Percentiles rank a stretch among this genome's conserved stretches.
Conservation (phyloP, 2,888 invertebrate genomes). For the Oligia latruncula region DNA sequence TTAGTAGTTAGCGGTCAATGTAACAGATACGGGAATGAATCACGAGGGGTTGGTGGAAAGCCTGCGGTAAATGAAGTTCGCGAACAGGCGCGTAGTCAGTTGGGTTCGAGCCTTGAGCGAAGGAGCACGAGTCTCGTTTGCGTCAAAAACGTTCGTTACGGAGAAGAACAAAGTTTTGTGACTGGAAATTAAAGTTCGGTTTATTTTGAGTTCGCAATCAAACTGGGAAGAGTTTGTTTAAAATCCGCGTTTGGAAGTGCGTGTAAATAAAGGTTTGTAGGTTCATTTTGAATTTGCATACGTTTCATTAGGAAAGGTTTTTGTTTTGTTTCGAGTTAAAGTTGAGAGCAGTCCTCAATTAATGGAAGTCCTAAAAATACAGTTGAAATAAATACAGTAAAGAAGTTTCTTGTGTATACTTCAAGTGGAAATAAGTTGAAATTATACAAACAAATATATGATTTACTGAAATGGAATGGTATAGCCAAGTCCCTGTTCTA, state of each 20-base stretch:
- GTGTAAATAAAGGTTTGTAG: conserved; percentile 70
- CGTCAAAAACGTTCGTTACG: conserved; percentile 68
- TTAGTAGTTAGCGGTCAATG: conserved; percentile 65
- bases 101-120: conserved; percentile 65
- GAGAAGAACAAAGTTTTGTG: conserved; percentile 78
- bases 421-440: not conserved
- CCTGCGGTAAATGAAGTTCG: conserved; percentile 66
- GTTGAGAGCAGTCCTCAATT: conserved; percentile 4
- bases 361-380: conserved; percentile 9
- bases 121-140: conserved; percentile 67
- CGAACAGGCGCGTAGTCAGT: conserved; percentile 68
- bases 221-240: conserved; percentile 66
- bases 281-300: conserved; percentile 55
- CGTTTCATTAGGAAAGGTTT: conserved; percentile 37
- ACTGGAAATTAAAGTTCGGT: conserved; percentile 70
- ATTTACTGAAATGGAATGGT: not conserved
- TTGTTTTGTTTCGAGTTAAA: conserved; percentile 42
- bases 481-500: not conserved
- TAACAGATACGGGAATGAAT: conserved; percentile 45
- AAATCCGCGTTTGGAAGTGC: conserved; percentile 68
- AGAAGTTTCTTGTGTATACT: not conserved
- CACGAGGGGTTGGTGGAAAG: conserved; percentile 46
- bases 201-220: conserved; percentile 69
- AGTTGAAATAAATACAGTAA: not conserved
- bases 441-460: not conserved